Conservation (phyloP, 2,113 vertebrate species). For the Atlantisia rogersi region DNA sequence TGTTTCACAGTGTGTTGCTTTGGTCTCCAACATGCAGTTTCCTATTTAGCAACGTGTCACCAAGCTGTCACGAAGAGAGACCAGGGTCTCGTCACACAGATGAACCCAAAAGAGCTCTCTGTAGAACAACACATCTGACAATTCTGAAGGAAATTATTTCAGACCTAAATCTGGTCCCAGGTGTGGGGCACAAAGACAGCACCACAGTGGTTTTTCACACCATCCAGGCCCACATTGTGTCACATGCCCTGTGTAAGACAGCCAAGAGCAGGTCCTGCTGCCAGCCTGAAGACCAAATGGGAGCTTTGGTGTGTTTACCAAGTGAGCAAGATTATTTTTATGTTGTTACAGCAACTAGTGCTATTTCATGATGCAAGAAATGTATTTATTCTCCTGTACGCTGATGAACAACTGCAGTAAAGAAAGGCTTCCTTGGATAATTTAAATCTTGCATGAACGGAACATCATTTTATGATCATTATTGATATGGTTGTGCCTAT, state of each 20-base stretch:
- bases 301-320: background rate
- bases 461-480: background rate
- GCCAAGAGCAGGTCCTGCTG: background rate
- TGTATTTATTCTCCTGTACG: background rate
- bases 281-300: background rate
- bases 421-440: background rate
- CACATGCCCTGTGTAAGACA: background rate
- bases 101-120: background rate
- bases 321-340: background rate
- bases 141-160: background rate
- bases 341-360: background rate
- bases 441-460: background rate
- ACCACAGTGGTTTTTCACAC: background rate
- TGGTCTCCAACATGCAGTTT: background rate
- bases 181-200: background rate
- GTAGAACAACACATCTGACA: background rate
- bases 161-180: background rate
- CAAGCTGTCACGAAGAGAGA: background rate
- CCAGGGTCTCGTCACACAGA: background rate
- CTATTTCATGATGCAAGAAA: background rate
- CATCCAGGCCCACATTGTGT: fast-evolving
- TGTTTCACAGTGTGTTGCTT: background rate
- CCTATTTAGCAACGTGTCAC: background rate
- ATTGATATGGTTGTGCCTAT: background rate
- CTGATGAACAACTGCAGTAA: background rate